Evolutionary conservation across 2,113 vertebrate species (phyloP).

Genomic region (Petroica traversi): DNA sequence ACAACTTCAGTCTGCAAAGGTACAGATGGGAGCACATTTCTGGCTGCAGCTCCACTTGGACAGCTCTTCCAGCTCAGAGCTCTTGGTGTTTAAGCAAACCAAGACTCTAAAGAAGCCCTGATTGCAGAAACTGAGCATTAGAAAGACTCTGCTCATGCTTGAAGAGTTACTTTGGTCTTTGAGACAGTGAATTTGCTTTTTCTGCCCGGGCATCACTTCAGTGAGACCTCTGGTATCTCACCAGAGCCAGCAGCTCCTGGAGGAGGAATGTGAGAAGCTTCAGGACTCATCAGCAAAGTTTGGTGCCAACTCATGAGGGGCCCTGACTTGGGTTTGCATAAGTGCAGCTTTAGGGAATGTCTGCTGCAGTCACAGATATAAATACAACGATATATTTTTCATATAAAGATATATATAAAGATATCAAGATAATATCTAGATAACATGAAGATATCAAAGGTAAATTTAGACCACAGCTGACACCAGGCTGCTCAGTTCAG

Average conservation of each 20-base stretch:
- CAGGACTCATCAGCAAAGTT: background rate
- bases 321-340: background rate
- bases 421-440: no score
- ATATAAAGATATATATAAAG: no score
- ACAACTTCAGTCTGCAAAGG: background rate
- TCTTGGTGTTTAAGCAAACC: background rate
- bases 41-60: background rate
- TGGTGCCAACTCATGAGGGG: background rate
- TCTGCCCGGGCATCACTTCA: background rate
- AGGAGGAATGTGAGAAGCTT: background rate
- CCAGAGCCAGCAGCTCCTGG: background rate
- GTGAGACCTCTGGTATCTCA: background rate
- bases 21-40: background rate
- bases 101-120: background rate
- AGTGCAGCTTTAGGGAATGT: background rate
- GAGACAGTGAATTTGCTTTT: background rate
- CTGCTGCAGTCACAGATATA: background rate
- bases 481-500: background rate
- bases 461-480: background rate
- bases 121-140: background rate
- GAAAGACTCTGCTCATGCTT: background rate
- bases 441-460: background rate
- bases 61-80: background rate
- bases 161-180: background rate
- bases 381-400: no score